Evolutionary conservation across 2,888 invertebrate species (phyloP).

Genomic region (Andrena bicolor): DNA sequence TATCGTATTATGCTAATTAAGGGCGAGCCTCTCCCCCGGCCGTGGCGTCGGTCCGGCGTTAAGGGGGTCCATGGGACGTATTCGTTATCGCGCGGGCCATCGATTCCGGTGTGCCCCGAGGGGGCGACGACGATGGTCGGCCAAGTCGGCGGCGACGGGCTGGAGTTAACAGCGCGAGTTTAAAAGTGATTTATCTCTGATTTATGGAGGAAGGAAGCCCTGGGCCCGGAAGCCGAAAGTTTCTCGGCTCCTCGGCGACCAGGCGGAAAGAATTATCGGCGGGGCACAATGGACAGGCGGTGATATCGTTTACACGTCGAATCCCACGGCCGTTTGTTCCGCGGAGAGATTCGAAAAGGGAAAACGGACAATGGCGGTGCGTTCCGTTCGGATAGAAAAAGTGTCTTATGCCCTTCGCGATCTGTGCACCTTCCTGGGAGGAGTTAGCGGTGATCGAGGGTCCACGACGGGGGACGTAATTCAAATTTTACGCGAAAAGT

Average conservation of each 20-base stretch:
- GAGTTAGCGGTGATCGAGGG: neutral
- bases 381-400: constrained; percentile 22
- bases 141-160: constrained; percentile 75
- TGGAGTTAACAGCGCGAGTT: constrained; percentile 83
- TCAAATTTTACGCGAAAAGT: constrained; percentile 10
- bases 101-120: constrained; percentile 73
- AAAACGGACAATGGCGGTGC: constrained; percentile 35
- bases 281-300: constrained; percentile 76
- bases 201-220: constrained; percentile 77
- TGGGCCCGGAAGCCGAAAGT: constrained; percentile 73
- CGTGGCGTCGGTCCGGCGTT: constrained; percentile 26
- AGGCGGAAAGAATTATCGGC: constrained; percentile 80
- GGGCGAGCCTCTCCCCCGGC: constrained; percentile 34
- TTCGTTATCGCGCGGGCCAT: constrained; percentile 81
- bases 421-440: constrained; percentile 2
- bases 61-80: constrained; percentile 66
- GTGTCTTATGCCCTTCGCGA: constrained; percentile 27
- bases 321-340: constrained; percentile 68
- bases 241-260: constrained; percentile 78
- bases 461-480: neutral
- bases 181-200: constrained; percentile 84
- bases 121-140: constrained; percentile 56
- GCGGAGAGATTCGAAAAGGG: constrained; percentile 13
- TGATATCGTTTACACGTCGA: constrained; percentile 80
- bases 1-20: constrained; percentile 66